Conservation (phyloP, 2,888 invertebrate genomes). For the Plagodis dolabraria region DNA sequence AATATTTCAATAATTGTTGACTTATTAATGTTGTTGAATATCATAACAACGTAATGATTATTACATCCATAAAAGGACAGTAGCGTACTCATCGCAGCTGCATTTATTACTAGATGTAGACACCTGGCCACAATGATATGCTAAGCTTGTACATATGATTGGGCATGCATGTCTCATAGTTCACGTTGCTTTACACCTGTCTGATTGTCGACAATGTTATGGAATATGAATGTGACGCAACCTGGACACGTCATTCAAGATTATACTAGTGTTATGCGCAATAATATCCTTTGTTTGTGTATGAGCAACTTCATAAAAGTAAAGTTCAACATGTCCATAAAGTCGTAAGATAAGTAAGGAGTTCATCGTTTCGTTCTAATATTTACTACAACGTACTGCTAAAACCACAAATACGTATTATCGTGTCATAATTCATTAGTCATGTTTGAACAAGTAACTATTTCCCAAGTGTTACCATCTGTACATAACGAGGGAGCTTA, state of each 20-base stretch:
- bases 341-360: too few relatives aligned
- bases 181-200: constrained; percentile 53
- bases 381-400: too few relatives aligned
- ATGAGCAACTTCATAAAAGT: too few relatives aligned
- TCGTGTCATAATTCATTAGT: constrained; percentile 3
- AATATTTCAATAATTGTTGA: constrained; percentile 15
- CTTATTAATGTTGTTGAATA: constrained; percentile 13
- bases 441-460: constrained; percentile 19
- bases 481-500: constrained; percentile 47
- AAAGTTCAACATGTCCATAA: too few relatives aligned
- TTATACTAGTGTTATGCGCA: too few relatives aligned
- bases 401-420: background rate
- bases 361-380: too few relatives aligned
- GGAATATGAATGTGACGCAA: constrained; percentile 37
- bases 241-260: background rate
- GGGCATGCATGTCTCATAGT: constrained; percentile 59
- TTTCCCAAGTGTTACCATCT: constrained; percentile 45
- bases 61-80: background rate
- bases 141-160: constrained; percentile 63
- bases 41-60: background rate
- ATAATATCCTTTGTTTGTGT: too few relatives aligned
- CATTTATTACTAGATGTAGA: constrained; percentile 57
- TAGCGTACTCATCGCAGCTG: constrained; percentile 8
- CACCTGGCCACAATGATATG: constrained; percentile 72
- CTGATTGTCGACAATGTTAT: constrained; percentile 38